Evolutionary conservation across 1,140 invertebrate genomes (phyloP), one percentile per base, ranked within the genome.

Genomic region (Drosophila sturtevanti): DNA sequence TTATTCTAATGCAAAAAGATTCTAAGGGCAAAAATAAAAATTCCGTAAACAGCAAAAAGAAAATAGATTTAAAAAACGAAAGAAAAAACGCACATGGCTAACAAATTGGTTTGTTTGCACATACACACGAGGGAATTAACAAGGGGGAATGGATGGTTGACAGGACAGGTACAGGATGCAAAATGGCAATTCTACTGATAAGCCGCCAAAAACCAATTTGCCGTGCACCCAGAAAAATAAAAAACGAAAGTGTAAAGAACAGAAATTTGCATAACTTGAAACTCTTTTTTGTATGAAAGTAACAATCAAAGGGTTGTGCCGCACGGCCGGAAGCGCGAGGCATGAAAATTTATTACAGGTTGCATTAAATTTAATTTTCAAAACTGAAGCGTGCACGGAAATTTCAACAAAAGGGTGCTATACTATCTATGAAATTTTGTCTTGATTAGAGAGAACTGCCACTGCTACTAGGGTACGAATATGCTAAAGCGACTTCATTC

Each of bases 261-360:
- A 68, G 62, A 69, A 86, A 90, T 90, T 90, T 90, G 79, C 86
- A 90, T 90, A 87, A 27, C 22, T 16, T 10, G 34, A 7, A 6
- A 5, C 0, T 21, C 6, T 31, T 31, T 31, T 31, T 31, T 48
- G 0, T 48, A 51, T 52, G 67, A 63, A 65, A 44, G n/a, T 44
- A 54, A 54, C 51, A 73, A 79, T 77, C 77, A 74, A 87, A 87
- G 84, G 84, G 84, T 87, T 87, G 84, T 66, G 72, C 55, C 68
- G 71, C 79, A 87, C 79, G 74, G 52, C 72, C 84, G 84, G 84
- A 87, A 72, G 73, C 41, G 22, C 58, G 58, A 66, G 71, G 72
- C 79, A 86, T 81, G 77, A 70, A 82, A 90, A 90, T 90, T 90
- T 90, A 90, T 90, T 90, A 82, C 79, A 84, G 89, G 79, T 90